Base-by-base conservation (phyloP, 1,140 invertebrate species). In the Drosophila subpulchrella region DNA sequence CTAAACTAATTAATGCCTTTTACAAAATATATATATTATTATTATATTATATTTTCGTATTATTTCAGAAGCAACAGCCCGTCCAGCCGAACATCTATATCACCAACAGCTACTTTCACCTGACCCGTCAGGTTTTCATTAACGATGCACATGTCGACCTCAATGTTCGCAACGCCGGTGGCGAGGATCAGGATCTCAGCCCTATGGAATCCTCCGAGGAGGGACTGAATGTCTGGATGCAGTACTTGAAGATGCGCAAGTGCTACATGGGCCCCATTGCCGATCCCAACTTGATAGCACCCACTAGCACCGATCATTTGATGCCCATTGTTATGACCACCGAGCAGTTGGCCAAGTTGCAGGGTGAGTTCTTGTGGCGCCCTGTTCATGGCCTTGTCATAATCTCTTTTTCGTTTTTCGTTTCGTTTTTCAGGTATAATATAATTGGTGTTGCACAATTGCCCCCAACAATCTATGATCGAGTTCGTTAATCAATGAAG, bases 191-290 rank as follows among this genome's bases (percentile, higher is more conserved):
- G 36, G 71, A 86, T 7, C 12, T 56, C 0, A 8, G 10, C 4
- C 13, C 47, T 0, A 10, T 24, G 30, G 30, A 17, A 0, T 3
- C 20, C 7, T 10, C 30, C 6, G 41, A 79, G 1, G 41, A 75
- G 17, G 42, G 48, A 1, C 44, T 58, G 2, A 84, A 81, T 48
- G 57, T 89, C 15, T 89, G 84, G 84, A 32, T 81, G 0, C 81
- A 81, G 30, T 89, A 89, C 41, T 46, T 89, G 0, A 78, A 67
- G 50, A 89, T 89, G 84, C 84, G 84, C 17, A 89, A 89, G 24
- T 84, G 73, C 32, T 89, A 81, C 46, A 89, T 89, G 68, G 77
- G 84, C 1, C 68, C 80, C 7, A 84, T 89, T 20, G 85, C 85
- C 8, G 84, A 89, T 75, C 66, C 62, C n/a, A 65, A 42, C 7